Percentiles rank a stretch among this genome's conserved stretches.
phyloP scores from a whole-genome alignment of 2,113 vertebrate genomes.

The Mustelus asterias region DNA sequence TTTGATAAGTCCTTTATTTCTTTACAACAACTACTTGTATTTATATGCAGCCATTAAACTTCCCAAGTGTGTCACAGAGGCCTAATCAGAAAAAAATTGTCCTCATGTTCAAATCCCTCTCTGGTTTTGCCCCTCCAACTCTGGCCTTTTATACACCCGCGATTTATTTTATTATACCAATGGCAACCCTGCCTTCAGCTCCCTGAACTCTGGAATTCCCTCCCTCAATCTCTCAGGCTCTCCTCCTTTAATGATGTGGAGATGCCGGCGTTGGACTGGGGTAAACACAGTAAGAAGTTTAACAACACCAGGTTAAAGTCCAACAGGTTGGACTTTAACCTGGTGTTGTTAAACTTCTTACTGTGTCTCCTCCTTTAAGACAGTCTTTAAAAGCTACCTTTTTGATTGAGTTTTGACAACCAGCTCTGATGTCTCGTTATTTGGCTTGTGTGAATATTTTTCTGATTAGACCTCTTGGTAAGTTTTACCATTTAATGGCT shows the following conservation, averaged over 20 bases:
- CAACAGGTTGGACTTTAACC: too few relatives aligned
- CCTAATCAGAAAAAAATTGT: not conserved
- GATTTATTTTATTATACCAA: not conserved
- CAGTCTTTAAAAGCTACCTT: not conserved
- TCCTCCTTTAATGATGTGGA: not conserved
- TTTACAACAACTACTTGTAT: not conserved
- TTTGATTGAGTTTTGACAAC: not conserved
- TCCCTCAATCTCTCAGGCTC: not conserved
- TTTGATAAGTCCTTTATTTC: not conserved
- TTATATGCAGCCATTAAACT: not conserved
- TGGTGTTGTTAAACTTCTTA: too few relatives aligned
- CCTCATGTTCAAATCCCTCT: not conserved
- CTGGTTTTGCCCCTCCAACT: not conserved
- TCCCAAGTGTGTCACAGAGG: not conserved
- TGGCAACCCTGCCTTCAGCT: not conserved
- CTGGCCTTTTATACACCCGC: not conserved
- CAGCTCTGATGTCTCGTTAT: not conserved
- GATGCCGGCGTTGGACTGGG: too few relatives aligned
- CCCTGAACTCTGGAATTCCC: not conserved
- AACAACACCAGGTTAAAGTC: too few relatives aligned
- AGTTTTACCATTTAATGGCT: not conserved
- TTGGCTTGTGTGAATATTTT: not conserved
- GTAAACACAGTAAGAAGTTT: too few relatives aligned
- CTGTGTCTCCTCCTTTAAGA: too few relatives aligned
- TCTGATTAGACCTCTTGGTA: not conserved